phyloP scores from a whole-genome alignment of 2,888 invertebrate genomes.

The Drosophila kambysellisi region DNA sequence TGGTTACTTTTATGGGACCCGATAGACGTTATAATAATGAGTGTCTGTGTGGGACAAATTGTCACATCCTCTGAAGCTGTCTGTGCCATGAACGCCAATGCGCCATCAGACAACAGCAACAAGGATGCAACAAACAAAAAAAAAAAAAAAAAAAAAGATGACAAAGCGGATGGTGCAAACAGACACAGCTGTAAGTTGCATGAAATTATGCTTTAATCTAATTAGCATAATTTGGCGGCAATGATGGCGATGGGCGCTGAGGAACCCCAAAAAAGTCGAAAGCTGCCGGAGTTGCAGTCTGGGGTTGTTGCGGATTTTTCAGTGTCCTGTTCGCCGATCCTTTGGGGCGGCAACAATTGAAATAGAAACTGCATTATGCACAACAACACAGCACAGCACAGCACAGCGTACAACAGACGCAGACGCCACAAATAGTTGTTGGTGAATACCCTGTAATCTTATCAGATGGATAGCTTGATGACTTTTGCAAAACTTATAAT shows the following conservation, averaged over 20 bases:
- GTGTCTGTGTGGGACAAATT: constrained; percentile 56
- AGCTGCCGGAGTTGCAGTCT: constrained; percentile 17
- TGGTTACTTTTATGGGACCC: constrained; percentile 25
- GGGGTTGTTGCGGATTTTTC: constrained; percentile 19
- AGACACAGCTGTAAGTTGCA: constrained; percentile 71
- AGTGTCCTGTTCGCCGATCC: constrained; percentile 45
- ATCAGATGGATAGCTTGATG: not conserved
- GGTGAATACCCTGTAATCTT: constrained; percentile 24
- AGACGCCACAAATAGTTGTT: constrained; percentile 53
- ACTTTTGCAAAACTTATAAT: not conserved
- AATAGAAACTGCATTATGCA: constrained; percentile 80
- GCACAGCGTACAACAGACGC: constrained; percentile 20
- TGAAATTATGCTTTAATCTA: constrained; percentile 82
- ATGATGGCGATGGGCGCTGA: constrained; percentile 52
- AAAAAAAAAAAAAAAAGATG: constrained; percentile 27
- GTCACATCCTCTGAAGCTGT: constrained; percentile 22
- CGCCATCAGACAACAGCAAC: constrained; percentile 23
- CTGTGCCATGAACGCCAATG: constrained; percentile 24
- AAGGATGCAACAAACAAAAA: constrained; percentile 27
- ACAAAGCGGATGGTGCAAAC: constrained; percentile 23
- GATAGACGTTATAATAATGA: constrained; percentile 32
- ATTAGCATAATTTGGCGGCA: constrained; percentile 81
- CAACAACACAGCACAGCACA: constrained; percentile 43
- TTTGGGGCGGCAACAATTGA: constrained; percentile 72
- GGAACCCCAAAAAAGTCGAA: constrained; percentile 19